Evolutionary conservation across 2,113 vertebrate genomes (phyloP).

Genomic region (Miniopterus natalensis): DNA sequence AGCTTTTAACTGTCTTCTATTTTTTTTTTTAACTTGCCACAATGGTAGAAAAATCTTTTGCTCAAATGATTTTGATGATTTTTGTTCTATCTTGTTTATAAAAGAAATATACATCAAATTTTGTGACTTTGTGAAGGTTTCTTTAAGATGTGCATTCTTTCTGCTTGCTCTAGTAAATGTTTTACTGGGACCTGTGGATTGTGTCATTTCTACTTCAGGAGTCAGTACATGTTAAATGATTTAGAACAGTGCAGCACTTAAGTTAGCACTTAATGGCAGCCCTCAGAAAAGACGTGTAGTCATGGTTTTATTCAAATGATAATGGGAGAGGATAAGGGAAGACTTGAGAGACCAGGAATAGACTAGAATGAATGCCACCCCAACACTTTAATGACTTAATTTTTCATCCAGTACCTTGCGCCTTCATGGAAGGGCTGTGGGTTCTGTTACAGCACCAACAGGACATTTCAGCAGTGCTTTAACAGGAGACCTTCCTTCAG

Average conservation of each 20-base stretch:
- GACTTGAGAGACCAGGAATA: background rate
- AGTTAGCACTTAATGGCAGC: background rate
- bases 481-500: background rate
- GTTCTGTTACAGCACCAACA: background rate
- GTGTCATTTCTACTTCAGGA: slow-evolving; percentile 80
- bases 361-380: background rate
- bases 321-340: background rate
- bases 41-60: slow-evolving; percentile 83
- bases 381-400: background rate
- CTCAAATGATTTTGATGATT: slow-evolving; percentile 84
- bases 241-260: background rate
- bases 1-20: slow-evolving; percentile 76
- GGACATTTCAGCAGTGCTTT: background rate
- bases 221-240: background rate
- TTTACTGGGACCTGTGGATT: slow-evolving; percentile 86
- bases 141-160: slow-evolving; percentile 90
- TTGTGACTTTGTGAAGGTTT: slow-evolving; percentile 90
- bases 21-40: slow-evolving; percentile 77
- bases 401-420: background rate
- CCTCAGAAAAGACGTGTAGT: background rate
- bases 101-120: slow-evolving; percentile 84
- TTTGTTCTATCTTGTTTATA: slow-evolving; percentile 87
- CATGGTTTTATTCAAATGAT: slow-evolving; percentile 65
- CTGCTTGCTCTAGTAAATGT: slow-evolving; percentile 92
- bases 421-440: background rate